These are phyloP conservation scores for Noctua pronuba DNA, from an alignment of 2,888 invertebrate genomes.

Conservation along the genomic window DNA sequence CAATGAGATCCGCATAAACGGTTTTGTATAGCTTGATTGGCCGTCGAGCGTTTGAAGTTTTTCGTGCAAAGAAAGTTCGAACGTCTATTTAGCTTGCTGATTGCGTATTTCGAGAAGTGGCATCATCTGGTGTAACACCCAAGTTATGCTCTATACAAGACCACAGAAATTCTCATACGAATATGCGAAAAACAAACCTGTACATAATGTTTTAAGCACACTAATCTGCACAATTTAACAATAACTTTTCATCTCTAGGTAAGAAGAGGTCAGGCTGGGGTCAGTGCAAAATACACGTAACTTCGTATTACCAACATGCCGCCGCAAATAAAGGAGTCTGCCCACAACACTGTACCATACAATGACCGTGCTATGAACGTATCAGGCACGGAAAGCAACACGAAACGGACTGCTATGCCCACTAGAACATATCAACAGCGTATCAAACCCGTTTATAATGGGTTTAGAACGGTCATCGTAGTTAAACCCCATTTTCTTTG, in stretches of 20 bases:
- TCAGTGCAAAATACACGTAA: slow-evolving; percentile 48
- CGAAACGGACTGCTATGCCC: not conserved
- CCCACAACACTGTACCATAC: not conserved
- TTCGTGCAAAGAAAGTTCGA: not conserved
- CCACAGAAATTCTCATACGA: not conserved
- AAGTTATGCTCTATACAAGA: not conserved
- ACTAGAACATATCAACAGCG: not conserved
- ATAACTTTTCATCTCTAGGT: slow-evolving; percentile 7
- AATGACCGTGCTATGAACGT: not conserved
- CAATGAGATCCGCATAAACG: too few species aligned
- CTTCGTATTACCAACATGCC: slow-evolving; percentile 48
- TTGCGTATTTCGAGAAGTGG: not conserved
- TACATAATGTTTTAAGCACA: slow-evolving; percentile 13
- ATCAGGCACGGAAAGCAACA: not conserved
- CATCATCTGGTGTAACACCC: not conserved
- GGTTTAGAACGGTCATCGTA: too few species aligned
- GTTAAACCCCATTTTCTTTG: too few species aligned
- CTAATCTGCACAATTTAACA: not conserved
- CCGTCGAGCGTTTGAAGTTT: not conserved
- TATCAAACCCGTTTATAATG: too few species aligned
- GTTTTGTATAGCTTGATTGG: too few species aligned
- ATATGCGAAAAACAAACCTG: not conserved
- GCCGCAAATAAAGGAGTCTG: slow-evolving; percentile 11
- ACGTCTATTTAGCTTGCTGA: not conserved
- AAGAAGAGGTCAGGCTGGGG: slow-evolving; percentile 34